phyloP scores from a whole-genome alignment of 2,113 vertebrate genomes.

The Atrichornis clamosus region DNA sequence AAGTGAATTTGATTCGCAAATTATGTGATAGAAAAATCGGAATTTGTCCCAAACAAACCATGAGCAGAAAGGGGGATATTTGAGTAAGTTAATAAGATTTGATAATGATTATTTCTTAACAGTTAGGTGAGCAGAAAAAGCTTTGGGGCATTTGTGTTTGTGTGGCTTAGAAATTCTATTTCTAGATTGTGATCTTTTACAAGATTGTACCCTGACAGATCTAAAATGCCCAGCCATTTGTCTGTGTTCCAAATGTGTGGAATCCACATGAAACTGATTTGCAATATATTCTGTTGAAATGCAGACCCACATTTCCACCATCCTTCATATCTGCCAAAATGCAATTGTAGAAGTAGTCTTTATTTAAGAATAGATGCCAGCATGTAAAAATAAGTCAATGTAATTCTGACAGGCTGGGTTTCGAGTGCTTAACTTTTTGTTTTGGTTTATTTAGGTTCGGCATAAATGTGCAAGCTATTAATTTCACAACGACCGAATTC shows the following conservation, averaged over 20 bases:
- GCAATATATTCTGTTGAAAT: background rate
- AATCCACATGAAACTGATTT: background rate
- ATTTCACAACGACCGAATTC: slow-evolving; percentile 90
- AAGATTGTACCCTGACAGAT: background rate
- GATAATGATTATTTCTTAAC: background rate
- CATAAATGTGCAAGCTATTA: slow-evolving; percentile 81
- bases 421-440: background rate
- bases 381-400: background rate
- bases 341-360: background rate
- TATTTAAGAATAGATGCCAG: background rate
- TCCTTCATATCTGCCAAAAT: background rate
- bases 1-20: background rate
- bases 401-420: background rate
- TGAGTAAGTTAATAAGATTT: background rate
- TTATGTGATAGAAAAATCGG: background rate
- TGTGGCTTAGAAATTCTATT: background rate
- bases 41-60: background rate
- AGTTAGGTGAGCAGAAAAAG: background rate
- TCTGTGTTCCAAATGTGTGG: background rate
- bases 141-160: background rate
- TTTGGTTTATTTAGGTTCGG: slow-evolving; percentile 83
- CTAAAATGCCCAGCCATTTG: background rate
- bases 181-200: background rate
- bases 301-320: background rate
- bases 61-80: background rate